Base-by-base conservation (phyloP, 2,888 invertebrate genomes). In the Calliopum simillimum region DNA sequence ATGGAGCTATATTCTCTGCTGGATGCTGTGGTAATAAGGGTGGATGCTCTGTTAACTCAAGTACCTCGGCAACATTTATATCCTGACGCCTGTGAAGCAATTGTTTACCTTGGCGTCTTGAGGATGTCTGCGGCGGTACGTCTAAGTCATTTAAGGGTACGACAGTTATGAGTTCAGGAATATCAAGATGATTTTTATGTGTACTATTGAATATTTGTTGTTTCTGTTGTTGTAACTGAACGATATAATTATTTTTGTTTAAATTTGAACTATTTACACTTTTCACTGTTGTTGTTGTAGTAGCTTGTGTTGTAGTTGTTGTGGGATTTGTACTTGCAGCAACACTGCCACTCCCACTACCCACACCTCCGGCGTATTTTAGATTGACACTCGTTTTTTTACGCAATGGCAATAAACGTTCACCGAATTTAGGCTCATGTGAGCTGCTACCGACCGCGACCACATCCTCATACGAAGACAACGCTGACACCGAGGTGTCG, bases 371-470 rank as follows among this genome's bases (percentile, higher is more conserved):
- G 2, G 33, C 33, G 41, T 41, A 67, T 67, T 49, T 46, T 6
- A 59, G 64, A 68, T 63, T 47, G 74, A 21, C 58, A 59, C 58
- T 59, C n/a, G 25, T 76, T 74, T 82, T 81, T 77, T 80, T 82
- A 61, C 81, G 78, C 65, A 81, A 75, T 65, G 84, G 84, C 68
- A 76, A 69, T 68, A 83, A 77, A 69, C 84, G 83, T 77, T 84
- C 84, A 44, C 84, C 84, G 75, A 83, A 84, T 76, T 81, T 82
- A 33, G 80, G 81, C 63, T 77, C 79, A 66, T 78, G 74, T 23
- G 75, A 71, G n/a, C 72, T 74, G n/a, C 74, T 72, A 16, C 76
- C 77, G 55, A 77, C 73, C 23, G 72, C 71, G 72, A 47, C 51
- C 33, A 55, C 58, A 21, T 73, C 71, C 23, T 70, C 72, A 59